phyloP scores from a whole-genome alignment of 2,888 invertebrate genomes.

The Protonemura montana region DNA sequence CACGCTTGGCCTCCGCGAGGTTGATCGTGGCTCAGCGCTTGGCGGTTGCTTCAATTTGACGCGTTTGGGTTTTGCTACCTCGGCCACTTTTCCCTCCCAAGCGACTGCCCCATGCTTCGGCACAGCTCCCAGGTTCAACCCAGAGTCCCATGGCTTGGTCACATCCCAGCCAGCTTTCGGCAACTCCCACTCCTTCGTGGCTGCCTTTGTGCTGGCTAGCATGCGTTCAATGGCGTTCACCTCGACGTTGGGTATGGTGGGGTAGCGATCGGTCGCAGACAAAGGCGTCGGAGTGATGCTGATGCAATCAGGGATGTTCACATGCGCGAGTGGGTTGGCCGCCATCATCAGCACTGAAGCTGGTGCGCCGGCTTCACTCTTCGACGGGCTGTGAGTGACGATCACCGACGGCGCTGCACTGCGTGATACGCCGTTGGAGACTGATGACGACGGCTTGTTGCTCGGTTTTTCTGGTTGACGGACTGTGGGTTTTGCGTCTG shows the following conservation, averaged over 20 bases:
- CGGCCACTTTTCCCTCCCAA: constrained; percentile 40
- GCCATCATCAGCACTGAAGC: background rate
- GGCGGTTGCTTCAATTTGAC: background rate
- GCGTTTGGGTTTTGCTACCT: background rate
- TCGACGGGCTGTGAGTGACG: background rate
- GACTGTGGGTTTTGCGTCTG: background rate
- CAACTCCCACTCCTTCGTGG: background rate
- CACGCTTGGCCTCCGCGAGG: constrained; percentile 50
- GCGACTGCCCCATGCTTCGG: background rate
- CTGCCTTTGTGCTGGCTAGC: background rate
- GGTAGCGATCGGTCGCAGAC: background rate
- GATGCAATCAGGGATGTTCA: constrained; percentile 49
- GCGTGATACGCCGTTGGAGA: background rate
- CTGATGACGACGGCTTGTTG: background rate
- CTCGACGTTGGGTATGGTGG: background rate
- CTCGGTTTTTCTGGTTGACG: background rate
- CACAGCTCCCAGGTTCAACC: background rate
- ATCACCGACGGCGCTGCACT: background rate
- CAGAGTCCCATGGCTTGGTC: background rate
- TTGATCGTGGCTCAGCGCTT: constrained; percentile 18
- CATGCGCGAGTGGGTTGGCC: constrained; percentile 24
- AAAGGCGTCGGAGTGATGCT: constrained; percentile 46
- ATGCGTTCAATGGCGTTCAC: background rate
- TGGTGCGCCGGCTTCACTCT: background rate
- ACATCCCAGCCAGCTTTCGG: constrained; percentile 14